Conservation (phyloP, 1,140 invertebrate genomes). For the Carcinoscorpius rotundicauda region DNA sequence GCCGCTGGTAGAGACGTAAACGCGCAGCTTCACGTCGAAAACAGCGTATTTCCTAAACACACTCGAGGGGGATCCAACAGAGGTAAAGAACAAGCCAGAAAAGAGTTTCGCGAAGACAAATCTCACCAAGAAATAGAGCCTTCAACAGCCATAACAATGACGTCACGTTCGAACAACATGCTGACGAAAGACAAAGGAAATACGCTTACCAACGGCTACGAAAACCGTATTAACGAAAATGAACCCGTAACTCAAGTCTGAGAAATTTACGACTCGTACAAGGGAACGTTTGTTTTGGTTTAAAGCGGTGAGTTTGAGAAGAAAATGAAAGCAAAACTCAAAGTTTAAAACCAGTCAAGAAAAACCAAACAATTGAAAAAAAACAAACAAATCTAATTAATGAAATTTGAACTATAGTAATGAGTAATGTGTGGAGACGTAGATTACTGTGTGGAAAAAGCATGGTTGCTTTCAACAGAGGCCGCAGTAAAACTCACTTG, state of each 20-base stretch:
- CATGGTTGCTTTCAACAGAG: too few species aligned
- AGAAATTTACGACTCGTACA: background rate
- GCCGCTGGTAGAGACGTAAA: conserved; percentile 54
- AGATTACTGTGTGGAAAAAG: too few species aligned
- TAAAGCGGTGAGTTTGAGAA: too few species aligned
- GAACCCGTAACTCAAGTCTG: conserved; percentile 17
- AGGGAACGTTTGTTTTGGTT: too few species aligned
- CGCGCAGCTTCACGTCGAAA: conserved; percentile 72
- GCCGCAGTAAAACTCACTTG: too few species aligned
- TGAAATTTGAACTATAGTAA: too few species aligned
- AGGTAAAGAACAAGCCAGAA: conserved; percentile 4
- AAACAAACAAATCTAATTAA: too few species aligned
- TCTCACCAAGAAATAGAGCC: conserved; percentile 16
- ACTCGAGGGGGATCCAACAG: conserved; percentile 33
- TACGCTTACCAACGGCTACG: conserved; percentile 12
- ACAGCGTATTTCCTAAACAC: conserved; percentile 67
- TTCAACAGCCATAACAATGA: conserved; percentile 23
- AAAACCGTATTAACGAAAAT: conserved; percentile 14
- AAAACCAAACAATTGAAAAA: too few species aligned
- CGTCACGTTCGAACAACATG: conserved; percentile 19
- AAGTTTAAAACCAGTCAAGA: too few species aligned
- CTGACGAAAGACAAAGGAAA: conserved; percentile 16
- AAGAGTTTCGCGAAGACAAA: conserved; percentile 8
- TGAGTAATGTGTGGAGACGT: too few species aligned
- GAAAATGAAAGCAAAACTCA: too few species aligned